phyloP scores from a whole-genome alignment of 2,113 vertebrate genomes.

The Gopherus evgoodei region DNA sequence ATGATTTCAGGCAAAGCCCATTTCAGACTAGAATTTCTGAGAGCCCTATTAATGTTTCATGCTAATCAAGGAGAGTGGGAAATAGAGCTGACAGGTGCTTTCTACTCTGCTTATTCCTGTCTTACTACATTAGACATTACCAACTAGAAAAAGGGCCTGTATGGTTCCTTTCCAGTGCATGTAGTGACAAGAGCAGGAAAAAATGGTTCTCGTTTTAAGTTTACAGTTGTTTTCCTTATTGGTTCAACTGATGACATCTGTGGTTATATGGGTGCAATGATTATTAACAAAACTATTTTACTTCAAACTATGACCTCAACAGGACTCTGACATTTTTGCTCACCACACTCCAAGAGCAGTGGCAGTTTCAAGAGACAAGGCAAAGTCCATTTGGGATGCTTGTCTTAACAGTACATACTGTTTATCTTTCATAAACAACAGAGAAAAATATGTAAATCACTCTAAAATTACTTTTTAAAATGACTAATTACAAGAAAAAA shows the following conservation, averaged over 20 bases:
- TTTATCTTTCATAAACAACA: not conserved
- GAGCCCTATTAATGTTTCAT: constrained; percentile 99
- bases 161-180: constrained; percentile 80
- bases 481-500: not conserved
- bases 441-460: not conserved
- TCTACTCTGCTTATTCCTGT: constrained; percentile 99
- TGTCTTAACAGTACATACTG: not conserved
- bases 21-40: constrained; percentile 90
- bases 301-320: constrained; percentile 45
- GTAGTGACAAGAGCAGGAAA: constrained; percentile 77
- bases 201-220: constrained; percentile 83
- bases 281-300: constrained; percentile 72
- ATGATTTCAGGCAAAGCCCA: constrained; percentile 83
- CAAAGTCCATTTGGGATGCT: constrained; percentile 9
- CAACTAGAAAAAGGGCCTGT: constrained; percentile 81
- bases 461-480: not conserved
- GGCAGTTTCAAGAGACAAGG: constrained; percentile 26
- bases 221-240: constrained; percentile 75
- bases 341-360: constrained; percentile 30
- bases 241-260: constrained; percentile 55
- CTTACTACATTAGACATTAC: constrained; percentile 91
- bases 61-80: constrained; percentile 94
- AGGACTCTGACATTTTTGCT: not conserved
- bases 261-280: constrained; percentile 14
- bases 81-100: constrained; percentile 97